Conservation (phyloP, 2,797 vertebrate genomes). For the Streptopelia turtur region DNA sequence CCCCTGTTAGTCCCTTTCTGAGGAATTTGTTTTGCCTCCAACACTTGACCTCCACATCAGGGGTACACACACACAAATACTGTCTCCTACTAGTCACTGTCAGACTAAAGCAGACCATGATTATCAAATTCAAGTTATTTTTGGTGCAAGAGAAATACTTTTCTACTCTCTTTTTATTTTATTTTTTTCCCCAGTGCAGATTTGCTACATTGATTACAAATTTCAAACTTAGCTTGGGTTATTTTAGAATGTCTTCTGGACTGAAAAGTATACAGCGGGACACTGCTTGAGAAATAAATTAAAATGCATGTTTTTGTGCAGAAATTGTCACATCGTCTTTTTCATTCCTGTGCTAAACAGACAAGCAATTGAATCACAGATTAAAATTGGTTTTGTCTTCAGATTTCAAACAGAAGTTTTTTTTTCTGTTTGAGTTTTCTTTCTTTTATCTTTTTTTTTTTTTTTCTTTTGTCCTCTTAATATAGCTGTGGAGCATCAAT, state of each 20-base stretch:
- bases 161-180: neutral
- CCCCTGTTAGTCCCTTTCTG: too few species aligned
- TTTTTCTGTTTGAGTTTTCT: neutral
- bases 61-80: too few species aligned
- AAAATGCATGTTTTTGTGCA: neutral
- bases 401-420: fast-evolving
- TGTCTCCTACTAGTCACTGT: too few species aligned
- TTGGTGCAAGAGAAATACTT: neutral
- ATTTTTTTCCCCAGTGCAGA: neutral
- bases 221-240: neutral
- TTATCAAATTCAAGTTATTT: too few species aligned
- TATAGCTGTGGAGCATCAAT: neutral
- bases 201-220: neutral
- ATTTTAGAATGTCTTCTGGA: neutral
- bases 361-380: neutral
- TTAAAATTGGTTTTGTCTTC: neutral
- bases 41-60: too few species aligned
- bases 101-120: too few species aligned
- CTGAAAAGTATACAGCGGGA: neutral
- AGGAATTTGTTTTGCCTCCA: too few species aligned
- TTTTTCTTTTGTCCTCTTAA: neutral
- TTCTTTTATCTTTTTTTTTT: too few species aligned
- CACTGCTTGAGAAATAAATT: neutral
- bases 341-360: neutral
- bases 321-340: neutral